phyloP scores from a whole-genome alignment of 2,888 invertebrate species.

The Steromphala cineraria region DNA sequence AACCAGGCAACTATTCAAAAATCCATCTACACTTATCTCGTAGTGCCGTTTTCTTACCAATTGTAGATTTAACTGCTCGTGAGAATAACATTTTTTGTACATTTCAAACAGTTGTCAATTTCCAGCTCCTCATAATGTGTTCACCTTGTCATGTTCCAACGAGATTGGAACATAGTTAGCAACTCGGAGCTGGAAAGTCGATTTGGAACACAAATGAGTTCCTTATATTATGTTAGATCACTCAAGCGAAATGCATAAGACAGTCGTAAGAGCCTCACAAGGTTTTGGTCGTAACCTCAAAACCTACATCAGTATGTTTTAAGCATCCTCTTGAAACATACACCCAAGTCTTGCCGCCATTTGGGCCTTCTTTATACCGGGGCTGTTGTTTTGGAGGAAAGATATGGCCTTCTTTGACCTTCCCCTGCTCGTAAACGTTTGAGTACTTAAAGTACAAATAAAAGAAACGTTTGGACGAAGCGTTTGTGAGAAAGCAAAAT shows the following conservation, averaged over 20 bases:
- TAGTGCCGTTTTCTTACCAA: too few relatives aligned
- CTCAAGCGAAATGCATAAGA: neutral
- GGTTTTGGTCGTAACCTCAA: neutral
- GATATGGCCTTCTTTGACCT: too few relatives aligned
- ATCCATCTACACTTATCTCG: too few relatives aligned
- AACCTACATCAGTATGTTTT: neutral
- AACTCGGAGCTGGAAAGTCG: neutral
- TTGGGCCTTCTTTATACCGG: too few relatives aligned
- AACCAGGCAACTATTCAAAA: too few relatives aligned
- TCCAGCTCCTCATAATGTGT: neutral
- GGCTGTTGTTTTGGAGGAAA: too few relatives aligned
- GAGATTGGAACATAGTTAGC: neutral
- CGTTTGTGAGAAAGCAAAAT: too few relatives aligned
- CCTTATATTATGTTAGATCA: neutral
- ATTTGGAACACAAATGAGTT: neutral
- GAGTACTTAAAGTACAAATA: too few relatives aligned
- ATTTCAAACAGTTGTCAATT: neutral
- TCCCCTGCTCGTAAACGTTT: too few relatives aligned
- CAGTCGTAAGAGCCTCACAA: neutral
- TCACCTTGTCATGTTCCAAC: neutral
- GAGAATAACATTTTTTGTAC: neutral
- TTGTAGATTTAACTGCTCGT: too few relatives aligned
- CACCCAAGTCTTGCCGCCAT: neutral
- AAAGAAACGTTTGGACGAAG: too few relatives aligned
- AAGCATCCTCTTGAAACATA: neutral